Percentiles rank a stretch among this genome's conserved stretches.
These are phyloP conservation scores for Setipinna tenuifilis DNA, from an alignment of 2,797 vertebrate species.

Conservation along the genomic window DNA sequence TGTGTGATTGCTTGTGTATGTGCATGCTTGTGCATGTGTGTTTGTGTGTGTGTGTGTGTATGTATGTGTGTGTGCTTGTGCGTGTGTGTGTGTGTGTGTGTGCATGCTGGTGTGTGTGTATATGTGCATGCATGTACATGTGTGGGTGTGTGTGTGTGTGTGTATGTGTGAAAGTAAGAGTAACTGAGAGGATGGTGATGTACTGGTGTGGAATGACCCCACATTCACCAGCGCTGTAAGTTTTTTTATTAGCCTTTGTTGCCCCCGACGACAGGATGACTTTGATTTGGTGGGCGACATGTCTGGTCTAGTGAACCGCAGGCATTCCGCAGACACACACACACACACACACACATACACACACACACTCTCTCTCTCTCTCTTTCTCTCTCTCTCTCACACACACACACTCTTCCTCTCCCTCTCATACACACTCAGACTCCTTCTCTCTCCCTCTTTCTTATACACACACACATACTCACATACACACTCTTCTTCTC, in stretches of 20 bases:
- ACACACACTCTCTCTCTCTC: neutral
- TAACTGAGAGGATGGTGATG: neutral
- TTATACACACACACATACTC: neutral
- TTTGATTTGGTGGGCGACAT: slow-evolving; percentile 14
- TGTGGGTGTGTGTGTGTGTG: neutral
- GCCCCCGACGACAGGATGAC: neutral
- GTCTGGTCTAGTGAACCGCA: slow-evolving; percentile 68
- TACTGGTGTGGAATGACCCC: neutral
- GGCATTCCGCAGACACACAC: slow-evolving; percentile 55
- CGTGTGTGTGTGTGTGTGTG: too few relatives aligned
- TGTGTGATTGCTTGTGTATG: neutral
- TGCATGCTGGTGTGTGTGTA: neutral
- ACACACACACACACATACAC: neutral
- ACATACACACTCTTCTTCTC: too few relatives aligned
- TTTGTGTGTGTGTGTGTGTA: too few relatives aligned
- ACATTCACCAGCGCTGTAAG: neutral
- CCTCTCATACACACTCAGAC: neutral
- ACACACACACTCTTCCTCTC: too few relatives aligned
- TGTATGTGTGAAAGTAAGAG: neutral
- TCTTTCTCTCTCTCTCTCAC: too few relatives aligned
- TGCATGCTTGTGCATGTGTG: neutral
- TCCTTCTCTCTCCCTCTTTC: too few relatives aligned
- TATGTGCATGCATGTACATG: neutral
- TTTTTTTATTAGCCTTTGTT: neutral
- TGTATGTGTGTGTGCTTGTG: too few relatives aligned